Evolutionary conservation across 2,797 vertebrate genomes (phyloP).

Genomic region (Jordanella pulchra): DNA sequence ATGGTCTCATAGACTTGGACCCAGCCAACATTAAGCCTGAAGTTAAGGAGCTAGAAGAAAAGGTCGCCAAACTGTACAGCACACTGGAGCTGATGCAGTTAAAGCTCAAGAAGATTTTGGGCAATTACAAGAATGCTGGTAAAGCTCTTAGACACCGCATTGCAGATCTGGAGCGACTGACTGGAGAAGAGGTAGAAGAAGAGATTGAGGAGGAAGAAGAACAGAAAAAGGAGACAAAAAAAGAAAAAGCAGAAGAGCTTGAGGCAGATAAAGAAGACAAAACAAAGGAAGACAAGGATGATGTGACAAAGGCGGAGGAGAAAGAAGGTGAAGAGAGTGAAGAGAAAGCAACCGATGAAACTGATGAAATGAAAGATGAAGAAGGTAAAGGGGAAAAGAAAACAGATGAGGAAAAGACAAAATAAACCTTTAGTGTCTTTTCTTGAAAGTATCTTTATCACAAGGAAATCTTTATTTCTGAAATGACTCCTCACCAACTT

Average conservation of each 20-base stretch:
- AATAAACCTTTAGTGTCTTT: conserved; percentile 26
- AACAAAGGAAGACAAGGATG: conserved; percentile 3
- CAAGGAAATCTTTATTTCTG: conserved; percentile 13
- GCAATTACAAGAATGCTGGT: conserved; percentile 81
- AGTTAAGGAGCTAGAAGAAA: conserved; percentile 88
- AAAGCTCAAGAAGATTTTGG: conserved; percentile 87
- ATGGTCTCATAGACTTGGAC: conserved; percentile 89
- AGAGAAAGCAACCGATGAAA: conserved; percentile 1
- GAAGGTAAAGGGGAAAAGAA: conserved; percentile 28
- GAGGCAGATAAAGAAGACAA: conserved; percentile 8
- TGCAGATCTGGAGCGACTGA: conserved; percentile 80
- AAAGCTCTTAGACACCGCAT: conserved; percentile 84
- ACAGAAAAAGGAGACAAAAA: conserved; percentile 32
- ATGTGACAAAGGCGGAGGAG: conserved; percentile 4
- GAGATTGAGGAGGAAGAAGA: conserved; percentile 68
- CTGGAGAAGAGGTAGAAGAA: conserved; percentile 75
- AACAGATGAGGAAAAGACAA: conserved; percentile 27
- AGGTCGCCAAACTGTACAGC: conserved; percentile 84
- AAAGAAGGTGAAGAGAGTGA: background rate
- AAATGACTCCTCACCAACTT: conserved; percentile 18
- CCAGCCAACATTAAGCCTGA: conserved; percentile 86
- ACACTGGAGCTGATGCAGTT: conserved; percentile 85
- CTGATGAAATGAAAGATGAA: conserved; percentile 3
- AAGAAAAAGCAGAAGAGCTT: conserved; percentile 1
- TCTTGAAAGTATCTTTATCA: conserved; percentile 1